phyloP scores from a whole-genome alignment of 2,888 invertebrate genomes.

The Drosophila crucigera region DNA sequence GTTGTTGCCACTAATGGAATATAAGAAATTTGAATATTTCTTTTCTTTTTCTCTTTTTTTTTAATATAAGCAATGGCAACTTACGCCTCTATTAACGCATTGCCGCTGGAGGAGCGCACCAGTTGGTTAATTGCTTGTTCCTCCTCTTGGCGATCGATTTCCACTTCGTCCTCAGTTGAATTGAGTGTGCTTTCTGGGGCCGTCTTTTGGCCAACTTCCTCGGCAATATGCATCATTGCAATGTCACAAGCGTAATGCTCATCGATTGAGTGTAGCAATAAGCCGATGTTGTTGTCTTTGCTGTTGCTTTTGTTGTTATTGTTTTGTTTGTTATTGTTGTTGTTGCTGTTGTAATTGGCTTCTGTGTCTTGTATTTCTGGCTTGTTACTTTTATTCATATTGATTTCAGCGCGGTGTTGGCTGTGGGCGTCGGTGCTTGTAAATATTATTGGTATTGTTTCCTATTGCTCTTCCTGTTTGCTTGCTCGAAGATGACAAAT shows the following conservation, averaged over 20 bases:
- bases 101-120: conserved; percentile 69
- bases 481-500: conserved; percentile 8
- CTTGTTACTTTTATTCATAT: conserved; percentile 19
- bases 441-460: conserved; percentile 44
- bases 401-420: conserved; percentile 4
- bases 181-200: conserved; percentile 16
- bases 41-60: too few relatives aligned
- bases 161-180: conserved; percentile 62
- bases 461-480: neutral
- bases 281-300: neutral
- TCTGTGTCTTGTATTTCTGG: conserved; percentile 26
- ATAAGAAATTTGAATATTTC: too few relatives aligned
- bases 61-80: conserved; percentile 1
- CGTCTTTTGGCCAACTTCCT: conserved; percentile 39
- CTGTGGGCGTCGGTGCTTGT: conserved; percentile 19
- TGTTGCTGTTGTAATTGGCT: conserved; percentile 16
- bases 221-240: conserved; percentile 68
- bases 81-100: conserved; percentile 75
- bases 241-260: conserved; percentile 75
- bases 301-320: neutral
- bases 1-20: conserved; percentile 39
- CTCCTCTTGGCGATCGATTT: conserved; percentile 78
- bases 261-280: conserved; percentile 56
- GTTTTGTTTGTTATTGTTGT: neutral
- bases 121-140: conserved; percentile 79